These are phyloP conservation scores for Hyaena hyaena DNA, from an alignment of 2,113 vertebrate genomes.

Conservation along the genomic window DNA sequence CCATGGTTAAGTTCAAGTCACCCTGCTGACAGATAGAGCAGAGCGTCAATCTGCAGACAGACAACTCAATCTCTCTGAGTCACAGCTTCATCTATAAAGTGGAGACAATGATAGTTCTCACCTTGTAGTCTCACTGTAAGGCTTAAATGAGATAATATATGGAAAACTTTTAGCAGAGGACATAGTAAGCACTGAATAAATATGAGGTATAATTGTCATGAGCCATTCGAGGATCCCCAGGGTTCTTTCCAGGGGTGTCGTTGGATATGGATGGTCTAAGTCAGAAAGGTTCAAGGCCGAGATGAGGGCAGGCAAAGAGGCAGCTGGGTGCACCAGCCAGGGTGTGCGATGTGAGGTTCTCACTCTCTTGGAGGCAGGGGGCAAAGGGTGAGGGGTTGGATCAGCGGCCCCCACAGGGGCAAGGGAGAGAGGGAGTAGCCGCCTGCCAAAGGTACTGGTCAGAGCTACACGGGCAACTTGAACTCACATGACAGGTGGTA, in stretches of 20 bases:
- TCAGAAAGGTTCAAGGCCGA: background rate
- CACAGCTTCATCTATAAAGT: background rate
- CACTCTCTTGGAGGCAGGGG: background rate
- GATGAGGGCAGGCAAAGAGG: background rate
- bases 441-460: background rate
- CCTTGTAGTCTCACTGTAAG: background rate
- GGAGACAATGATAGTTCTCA: background rate
- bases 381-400: background rate
- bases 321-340: background rate
- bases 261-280: background rate
- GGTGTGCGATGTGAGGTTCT: background rate
- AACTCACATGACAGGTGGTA: background rate
- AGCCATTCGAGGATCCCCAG: background rate
- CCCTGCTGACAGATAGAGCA: background rate
- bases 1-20: background rate
- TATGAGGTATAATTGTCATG: background rate
- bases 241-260: background rate
- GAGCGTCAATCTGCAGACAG: background rate
- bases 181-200: background rate
- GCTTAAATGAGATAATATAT: constrained; percentile 20
- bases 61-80: background rate
- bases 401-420: rapidly evolving
- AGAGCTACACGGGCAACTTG: background rate
- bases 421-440: no score
- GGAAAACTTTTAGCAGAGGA: background rate